Evolutionary conservation across 2,888 invertebrate species (phyloP), one percentile per base, ranked within the genome.

Genomic region (Cryptosula pallasiana): DNA sequence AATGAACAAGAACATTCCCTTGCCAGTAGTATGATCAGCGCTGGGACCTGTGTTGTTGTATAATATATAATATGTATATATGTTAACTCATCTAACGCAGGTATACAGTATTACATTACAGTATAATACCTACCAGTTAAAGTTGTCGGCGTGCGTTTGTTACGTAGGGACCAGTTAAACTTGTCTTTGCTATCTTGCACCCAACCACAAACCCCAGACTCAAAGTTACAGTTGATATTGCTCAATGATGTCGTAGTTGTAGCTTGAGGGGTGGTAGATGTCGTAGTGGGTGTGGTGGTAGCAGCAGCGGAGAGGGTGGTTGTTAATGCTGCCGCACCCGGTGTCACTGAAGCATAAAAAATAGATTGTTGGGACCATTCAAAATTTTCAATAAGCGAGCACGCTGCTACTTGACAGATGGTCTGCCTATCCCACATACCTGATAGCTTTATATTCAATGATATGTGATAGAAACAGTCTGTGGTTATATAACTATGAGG

Each of bases 131-230:
- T n/a, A 34, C 70, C 57, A 35, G 32, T 55, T 13, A 55, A 55
- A 34, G 45, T 9, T 13, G 35, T 29, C 32, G 2, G 1, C 9
- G 34, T 55, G 1, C 34, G 13, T 29, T 70, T 35, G 13, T 63
- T 63, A 32, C 3, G 9, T 13, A 32, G n/a, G 5, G 2, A 29
- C 63, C 63, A 63, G n/a, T 63, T n/a, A 63, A 74, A 71, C 23
- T 34, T 1, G 35, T 23, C 71, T 36, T 34, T 69, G 16, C 69
- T 25, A 72, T 63, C 76, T 73, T 79, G 79, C 1, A 73, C 75
- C 82, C 82, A 82, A 58, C 77, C 77, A 72, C 82, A 82, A 20
- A 79, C 55, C 16, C 78, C 78, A 16, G 69, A 69, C 72, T 82
- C 81, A 79, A 82, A 82, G 72, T 76, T 77, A 74, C 82, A 82